phyloP scores from a whole-genome alignment of 2,113 vertebrate genomes.

The Protobothrops mucrosquamatus region DNA sequence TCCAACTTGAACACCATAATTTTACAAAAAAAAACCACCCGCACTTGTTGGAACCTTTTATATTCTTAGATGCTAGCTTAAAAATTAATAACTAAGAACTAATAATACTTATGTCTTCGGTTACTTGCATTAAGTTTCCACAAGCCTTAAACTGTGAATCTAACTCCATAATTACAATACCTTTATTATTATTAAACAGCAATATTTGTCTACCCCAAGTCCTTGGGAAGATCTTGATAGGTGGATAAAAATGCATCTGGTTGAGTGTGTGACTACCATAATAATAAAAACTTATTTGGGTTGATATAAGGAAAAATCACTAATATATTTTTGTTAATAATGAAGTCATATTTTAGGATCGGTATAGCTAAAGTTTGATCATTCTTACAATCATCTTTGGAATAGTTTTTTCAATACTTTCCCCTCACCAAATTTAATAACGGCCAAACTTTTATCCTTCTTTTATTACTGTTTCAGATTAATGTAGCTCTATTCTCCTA shows the following conservation, averaged over 20 bases:
- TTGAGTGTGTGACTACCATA: neutral
- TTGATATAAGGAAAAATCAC: neutral
- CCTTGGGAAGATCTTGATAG: neutral
- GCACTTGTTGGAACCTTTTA: neutral
- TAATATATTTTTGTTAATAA: neutral
- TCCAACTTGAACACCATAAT: neutral
- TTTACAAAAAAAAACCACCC: neutral
- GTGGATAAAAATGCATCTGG: neutral
- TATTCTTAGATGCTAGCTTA: neutral
- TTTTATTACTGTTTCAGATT: neutral
- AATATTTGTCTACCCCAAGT: neutral
- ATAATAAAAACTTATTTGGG: neutral
- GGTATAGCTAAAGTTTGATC: neutral
- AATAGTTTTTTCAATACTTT: neutral
- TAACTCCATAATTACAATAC: neutral
- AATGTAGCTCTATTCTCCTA: neutral
- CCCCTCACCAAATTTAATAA: neutral
- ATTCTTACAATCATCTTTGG: neutral
- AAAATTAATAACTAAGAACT: neutral
- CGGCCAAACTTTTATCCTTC: neutral
- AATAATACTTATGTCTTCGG: neutral
- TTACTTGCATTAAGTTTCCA: neutral
- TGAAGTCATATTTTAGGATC: neutral
- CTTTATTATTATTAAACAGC: neutral
- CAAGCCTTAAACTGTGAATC: neutral